These are phyloP conservation scores for Caenorhabditis brenneri DNA, from an alignment of 1,140 invertebrate species.

Conservation along the genomic window DNA sequence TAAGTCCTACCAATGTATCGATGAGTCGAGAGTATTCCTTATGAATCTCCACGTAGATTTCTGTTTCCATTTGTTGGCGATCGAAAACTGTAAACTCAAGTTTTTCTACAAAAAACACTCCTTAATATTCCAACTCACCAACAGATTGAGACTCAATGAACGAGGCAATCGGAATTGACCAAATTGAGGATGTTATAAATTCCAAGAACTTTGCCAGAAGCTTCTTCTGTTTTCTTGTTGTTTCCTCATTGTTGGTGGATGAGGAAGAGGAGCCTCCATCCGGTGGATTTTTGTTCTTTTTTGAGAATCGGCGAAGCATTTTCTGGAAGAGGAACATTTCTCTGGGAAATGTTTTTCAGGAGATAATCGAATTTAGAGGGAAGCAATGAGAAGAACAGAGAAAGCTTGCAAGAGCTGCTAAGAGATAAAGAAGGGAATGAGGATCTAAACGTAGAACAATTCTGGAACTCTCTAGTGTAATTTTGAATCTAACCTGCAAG, in stretches of 20 bases:
- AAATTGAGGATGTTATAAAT: conserved; percentile 86
- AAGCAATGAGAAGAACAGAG: too few relatives aligned
- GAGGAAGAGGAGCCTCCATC: not conserved
- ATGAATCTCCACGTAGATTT: conserved; percentile 10
- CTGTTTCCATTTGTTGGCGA: conserved; percentile 8
- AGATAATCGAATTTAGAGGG: too few relatives aligned
- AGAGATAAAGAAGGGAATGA: too few relatives aligned
- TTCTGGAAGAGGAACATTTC: not conserved
- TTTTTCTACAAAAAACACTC: not conserved
- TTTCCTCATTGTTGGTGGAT: not conserved
- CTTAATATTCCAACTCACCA: conserved; percentile 75
- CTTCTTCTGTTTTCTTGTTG: conserved; percentile 72
- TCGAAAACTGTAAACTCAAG: not conserved
- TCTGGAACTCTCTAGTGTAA: too few relatives aligned
- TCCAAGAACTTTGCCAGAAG: conserved; percentile 87
- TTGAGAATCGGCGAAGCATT: conserved; percentile 21
- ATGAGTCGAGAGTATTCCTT: conserved; percentile 23
- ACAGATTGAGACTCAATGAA: conserved; percentile 89
- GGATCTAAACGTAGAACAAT: too few relatives aligned
- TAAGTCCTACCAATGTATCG: conserved; percentile 16
- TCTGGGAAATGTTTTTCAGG: not conserved
- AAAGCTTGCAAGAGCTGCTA: too few relatives aligned
- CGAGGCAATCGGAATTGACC: conserved; percentile 84
- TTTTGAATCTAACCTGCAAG: too few relatives aligned
- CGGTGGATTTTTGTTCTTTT: not conserved